Base-by-base conservation (phyloP, 2,113 vertebrate species). In the Caracal caracal region DNA sequence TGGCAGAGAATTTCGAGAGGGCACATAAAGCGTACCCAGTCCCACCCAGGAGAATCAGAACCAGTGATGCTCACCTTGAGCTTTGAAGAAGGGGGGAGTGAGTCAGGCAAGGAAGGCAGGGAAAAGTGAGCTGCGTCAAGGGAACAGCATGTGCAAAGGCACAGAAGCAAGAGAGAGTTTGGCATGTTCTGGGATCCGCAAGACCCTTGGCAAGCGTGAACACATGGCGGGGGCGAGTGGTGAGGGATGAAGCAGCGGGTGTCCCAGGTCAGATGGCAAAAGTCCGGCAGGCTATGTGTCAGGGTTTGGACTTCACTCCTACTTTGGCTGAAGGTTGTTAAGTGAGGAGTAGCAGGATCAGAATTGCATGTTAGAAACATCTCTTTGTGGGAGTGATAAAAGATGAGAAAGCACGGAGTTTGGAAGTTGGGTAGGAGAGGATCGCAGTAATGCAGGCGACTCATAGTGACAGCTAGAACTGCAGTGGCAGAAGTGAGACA, bases 281-380 rank as follows among this genome's bases (percentile, higher is more conserved):
- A 30, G 59, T 51, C 0, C 0, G 81, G 33, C 17, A 24, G 24
- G 76, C 51, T 9, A 0, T 40, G 12, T 30, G 0, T 33, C 35
- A 16, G 83, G 12, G 78, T 40, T n/a, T 13, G 76, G 37, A 59
- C 66, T 59, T 66, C 5, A 35, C 47, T 82, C 10, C 56, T 37
- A 8, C 3, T 3, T 56, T 6, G 1, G 56, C n/a, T 65, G 35
- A 30, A 56, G 17, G 26, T 35, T 76, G 84, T 4, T 56, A 37
- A 19, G 56, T 10, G 53, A 88, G 43, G 43, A 30, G 10, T 80
- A 15, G 26, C 1, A 26, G 65, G 59, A 19, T 73, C 65, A 35
- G 90, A 83, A 28, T 4, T 33, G 19, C 59, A 19, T 53, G 33
- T 53, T 28, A 70, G 88, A 37, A 56, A 35, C 24, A 26, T 13